phyloP scores from a whole-genome alignment of 2,888 invertebrate genomes.

The Conistra vaccinii region DNA sequence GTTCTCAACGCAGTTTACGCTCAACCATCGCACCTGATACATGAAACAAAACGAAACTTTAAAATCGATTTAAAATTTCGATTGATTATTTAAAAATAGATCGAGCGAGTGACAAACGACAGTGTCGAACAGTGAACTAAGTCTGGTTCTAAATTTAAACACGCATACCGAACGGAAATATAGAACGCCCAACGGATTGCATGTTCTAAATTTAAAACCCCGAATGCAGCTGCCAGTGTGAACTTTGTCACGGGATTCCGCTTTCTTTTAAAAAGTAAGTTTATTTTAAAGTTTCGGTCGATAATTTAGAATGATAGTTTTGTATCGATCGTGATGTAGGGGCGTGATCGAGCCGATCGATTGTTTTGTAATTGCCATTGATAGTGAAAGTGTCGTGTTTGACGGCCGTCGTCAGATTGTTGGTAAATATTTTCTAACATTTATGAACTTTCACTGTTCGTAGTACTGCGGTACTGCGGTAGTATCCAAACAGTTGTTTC shows the following conservation, averaged over 20 bases:
- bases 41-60: constrained; percentile 71
- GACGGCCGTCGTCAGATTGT: constrained; percentile 72
- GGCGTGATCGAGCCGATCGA: constrained; percentile 71
- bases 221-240: constrained; percentile 88
- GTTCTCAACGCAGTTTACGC: constrained; percentile 76
- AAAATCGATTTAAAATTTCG: constrained; percentile 68
- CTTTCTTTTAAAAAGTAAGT: constrained; percentile 77
- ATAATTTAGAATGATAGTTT: constrained; percentile 47
- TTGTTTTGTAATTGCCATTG: constrained; percentile 82
- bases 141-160: constrained; percentile 87
- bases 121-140: constrained; percentile 89
- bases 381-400: constrained; percentile 81
- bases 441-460: constrained; percentile 74
- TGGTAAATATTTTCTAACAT: constrained; percentile 78
- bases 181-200: constrained; percentile 89
- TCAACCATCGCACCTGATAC: constrained; percentile 74
- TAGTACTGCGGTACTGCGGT: constrained; percentile 39
- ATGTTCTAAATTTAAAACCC: constrained; percentile 84
- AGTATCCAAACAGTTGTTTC: constrained; percentile 52
- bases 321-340: constrained; percentile 71
- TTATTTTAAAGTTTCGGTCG: constrained; percentile 59
- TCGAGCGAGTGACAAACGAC: constrained; percentile 86
- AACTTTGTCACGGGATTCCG: constrained; percentile 86
- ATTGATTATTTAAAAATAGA: constrained; percentile 80
- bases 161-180: constrained; percentile 88